Evolutionary conservation across 2,113 vertebrate genomes (phyloP).

Genomic region (Leiothrix lutea): DNA sequence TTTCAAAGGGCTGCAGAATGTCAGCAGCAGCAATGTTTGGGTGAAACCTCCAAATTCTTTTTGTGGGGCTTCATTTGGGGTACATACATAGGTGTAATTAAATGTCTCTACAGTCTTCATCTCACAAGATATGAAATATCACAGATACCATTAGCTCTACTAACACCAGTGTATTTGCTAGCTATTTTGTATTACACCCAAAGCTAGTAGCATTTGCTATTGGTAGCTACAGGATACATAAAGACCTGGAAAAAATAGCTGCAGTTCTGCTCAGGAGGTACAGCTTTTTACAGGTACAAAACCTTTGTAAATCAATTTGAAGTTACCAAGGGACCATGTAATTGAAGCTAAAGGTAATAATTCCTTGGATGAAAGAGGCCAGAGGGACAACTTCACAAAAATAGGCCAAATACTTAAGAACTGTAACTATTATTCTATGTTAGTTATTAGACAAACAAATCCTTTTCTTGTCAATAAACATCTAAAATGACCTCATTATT

Average conservation of each 20-base stretch:
- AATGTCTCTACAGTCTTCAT: neutral
- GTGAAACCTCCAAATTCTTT: neutral
- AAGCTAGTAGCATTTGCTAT: neutral
- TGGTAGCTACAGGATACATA: neutral
- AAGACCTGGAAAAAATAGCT: neutral
- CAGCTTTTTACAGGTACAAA: neutral
- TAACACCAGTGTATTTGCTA: neutral
- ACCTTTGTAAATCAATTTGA: neutral
- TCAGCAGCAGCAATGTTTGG: neutral
- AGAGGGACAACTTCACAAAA: neutral
- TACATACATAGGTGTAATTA: neutral
- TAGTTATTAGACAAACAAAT: neutral
- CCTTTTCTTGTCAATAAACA: neutral
- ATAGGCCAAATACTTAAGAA: neutral
- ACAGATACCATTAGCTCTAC: neutral
- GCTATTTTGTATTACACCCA: neutral
- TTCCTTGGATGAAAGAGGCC: neutral
- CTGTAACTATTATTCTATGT: rapidly evolving
- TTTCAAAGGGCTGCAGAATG: neutral
- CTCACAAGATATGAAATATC: neutral
- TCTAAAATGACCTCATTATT: neutral
- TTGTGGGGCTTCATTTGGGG: neutral
- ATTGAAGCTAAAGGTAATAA: neutral
- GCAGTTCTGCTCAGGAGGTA: neutral
- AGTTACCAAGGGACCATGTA: neutral